Percentiles rank a stretch among this genome's conserved stretches.
phyloP scores from a whole-genome alignment of 92 coral and sea anemone genomes.

The Siderastrea radians region DNA sequence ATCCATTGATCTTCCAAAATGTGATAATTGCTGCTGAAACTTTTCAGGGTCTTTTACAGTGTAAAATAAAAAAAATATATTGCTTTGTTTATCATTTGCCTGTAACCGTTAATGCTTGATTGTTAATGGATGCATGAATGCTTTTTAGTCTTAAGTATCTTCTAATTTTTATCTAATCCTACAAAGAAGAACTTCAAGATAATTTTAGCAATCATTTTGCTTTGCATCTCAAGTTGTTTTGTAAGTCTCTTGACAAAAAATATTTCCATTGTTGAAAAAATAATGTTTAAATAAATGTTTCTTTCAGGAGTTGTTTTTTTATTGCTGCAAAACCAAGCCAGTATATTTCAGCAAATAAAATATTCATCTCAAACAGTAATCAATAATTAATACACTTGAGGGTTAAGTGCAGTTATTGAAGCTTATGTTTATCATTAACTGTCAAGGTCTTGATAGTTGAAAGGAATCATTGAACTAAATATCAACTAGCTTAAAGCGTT shows the following conservation, averaged over 20 bases:
- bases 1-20: neutral
- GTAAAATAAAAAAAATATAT: neutral
- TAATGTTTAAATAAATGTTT: too few species aligned
- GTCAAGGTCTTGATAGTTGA: neutral
- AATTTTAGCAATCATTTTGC: too few species aligned
- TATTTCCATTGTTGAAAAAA: too few species aligned
- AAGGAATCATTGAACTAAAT: neutral
- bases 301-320: too few species aligned
- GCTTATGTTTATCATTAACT: neutral
- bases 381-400: constrained; percentile 4
- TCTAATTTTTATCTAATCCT: too few species aligned
- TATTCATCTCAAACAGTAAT: constrained; percentile 10
- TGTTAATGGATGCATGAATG: too few species aligned
- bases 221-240: too few species aligned
- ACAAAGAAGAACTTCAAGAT: too few species aligned
- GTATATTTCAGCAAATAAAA: neutral
- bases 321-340: too few species aligned
- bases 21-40: neutral
- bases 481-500: neutral
- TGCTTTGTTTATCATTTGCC: neutral
- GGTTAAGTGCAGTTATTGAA: neutral
- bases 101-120: too few species aligned
- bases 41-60: neutral
- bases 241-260: too few species aligned
- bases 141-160: too few species aligned